These are phyloP conservation scores for Bostrychus sinensis DNA, from an alignment of 2,113 vertebrate species.

Conservation along the genomic window DNA sequence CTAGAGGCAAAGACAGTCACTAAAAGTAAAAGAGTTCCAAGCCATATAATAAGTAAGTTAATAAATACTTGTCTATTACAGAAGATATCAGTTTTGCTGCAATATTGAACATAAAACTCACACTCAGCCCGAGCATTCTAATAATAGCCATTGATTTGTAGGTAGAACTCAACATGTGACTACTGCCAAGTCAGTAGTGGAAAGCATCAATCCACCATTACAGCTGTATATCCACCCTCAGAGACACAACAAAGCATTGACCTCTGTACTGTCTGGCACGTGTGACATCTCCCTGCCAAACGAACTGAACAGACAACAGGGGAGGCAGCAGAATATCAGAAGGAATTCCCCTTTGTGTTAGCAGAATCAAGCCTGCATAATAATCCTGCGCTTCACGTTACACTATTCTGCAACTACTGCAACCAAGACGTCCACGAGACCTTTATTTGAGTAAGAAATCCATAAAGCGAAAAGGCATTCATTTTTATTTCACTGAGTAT, in stretches of 20 bases:
- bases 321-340: neutral
- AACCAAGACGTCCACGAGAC: neutral
- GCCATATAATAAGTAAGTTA: neutral
- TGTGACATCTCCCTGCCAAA: slow-evolving; percentile 49
- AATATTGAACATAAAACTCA: slow-evolving; percentile 12
- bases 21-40: neutral
- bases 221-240: neutral
- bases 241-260: slow-evolving; percentile 55
- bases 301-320: neutral
- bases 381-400: neutral
- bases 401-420: neutral
- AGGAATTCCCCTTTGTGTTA: slow-evolving; percentile 23
- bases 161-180: neutral
- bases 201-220: slow-evolving; percentile 16
- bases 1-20: neutral
- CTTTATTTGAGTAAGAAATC: neutral
- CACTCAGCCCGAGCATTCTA: slow-evolving; percentile 9
- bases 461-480: neutral
- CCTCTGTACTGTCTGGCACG: slow-evolving; percentile 44
- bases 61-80: neutral
- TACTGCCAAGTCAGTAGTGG: slow-evolving; percentile 13
- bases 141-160: slow-evolving; percentile 12
- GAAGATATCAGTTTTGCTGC: neutral
- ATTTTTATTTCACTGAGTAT: slow-evolving; percentile 33
- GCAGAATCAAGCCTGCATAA: slow-evolving; percentile 34